Evolutionary conservation across 2,113 vertebrate genomes (phyloP).

Genomic region (Chaenogobius annularis): DNA sequence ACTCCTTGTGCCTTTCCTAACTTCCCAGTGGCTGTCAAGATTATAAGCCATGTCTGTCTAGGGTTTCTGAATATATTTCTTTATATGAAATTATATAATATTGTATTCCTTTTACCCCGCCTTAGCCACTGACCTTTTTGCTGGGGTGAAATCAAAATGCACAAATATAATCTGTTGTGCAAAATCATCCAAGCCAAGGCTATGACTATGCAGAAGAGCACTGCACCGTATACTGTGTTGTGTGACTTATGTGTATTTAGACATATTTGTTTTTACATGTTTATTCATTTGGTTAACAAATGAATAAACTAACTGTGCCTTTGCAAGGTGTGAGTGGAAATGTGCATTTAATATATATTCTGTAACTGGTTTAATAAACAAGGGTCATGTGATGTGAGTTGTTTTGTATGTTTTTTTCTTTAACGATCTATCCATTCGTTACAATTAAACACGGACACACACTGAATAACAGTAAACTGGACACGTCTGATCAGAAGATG

Average conservation of each 20-base stretch:
- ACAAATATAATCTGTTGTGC: slow-evolving; percentile 4
- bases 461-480: too few relatives aligned
- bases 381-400: slow-evolving; percentile 50
- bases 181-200: slow-evolving; percentile 50
- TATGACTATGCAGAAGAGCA: slow-evolving; percentile 59
- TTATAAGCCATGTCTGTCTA: slow-evolving; percentile 16
- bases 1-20: slow-evolving; percentile 57
- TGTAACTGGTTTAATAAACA: slow-evolving; percentile 63
- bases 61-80: slow-evolving; percentile 6
- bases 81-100: slow-evolving; percentile 15
- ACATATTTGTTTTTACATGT: slow-evolving; percentile 32
- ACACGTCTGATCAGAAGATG: too few relatives aligned
- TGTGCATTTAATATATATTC: slow-evolving; percentile 51
- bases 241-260: slow-evolving; percentile 5
- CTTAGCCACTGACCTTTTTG: slow-evolving; percentile 56
- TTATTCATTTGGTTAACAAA: slow-evolving; percentile 50
- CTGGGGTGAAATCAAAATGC: slow-evolving; percentile 39
- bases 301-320: slow-evolving; percentile 62
- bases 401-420: slow-evolving; percentile 34
- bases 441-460: too few relatives aligned
- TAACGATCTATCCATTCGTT: too few relatives aligned
- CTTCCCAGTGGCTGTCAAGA: slow-evolving; percentile 12
- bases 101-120: slow-evolving; percentile 36
- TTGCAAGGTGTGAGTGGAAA: slow-evolving; percentile 50
- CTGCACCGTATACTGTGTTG: slow-evolving; percentile 18